A percentile compares a stretch with the other conserved stretches of the same genome.
Conservation (phyloP, 2,797 vertebrate genomes). For the Mastacembelus armatus region DNA sequence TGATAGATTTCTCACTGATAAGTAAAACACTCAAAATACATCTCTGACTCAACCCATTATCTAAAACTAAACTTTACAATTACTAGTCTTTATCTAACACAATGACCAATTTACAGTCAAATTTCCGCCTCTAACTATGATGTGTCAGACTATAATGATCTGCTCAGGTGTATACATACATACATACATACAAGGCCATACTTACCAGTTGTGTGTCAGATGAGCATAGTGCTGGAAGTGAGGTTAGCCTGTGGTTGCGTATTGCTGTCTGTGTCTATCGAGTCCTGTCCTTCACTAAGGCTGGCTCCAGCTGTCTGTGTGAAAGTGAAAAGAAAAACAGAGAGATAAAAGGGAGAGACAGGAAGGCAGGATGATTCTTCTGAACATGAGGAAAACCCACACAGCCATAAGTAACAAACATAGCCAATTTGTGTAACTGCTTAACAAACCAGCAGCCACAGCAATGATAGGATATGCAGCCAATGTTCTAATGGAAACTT, state of each 20-base stretch:
- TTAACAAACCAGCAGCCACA: neutral
- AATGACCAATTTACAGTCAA: neutral
- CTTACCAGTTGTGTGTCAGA: slow-evolving; percentile 77
- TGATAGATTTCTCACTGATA: too few relatives aligned
- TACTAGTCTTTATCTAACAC: too few relatives aligned
- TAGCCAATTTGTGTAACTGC: neutral
- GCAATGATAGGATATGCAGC: neutral
- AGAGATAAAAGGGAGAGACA: neutral
- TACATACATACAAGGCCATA: slow-evolving; percentile 1
- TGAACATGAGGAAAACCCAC: slow-evolving; percentile 43
- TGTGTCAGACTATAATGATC: neutral
- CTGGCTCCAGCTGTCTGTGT: slow-evolving; percentile 43
- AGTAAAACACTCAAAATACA: too few relatives aligned
- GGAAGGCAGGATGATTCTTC: slow-evolving; percentile 29
- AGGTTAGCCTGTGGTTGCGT: slow-evolving; percentile 37
- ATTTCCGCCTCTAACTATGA: neutral
- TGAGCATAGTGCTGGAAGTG: slow-evolving; percentile 64
- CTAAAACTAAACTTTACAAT: neutral
- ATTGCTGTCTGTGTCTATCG: slow-evolving; percentile 28
- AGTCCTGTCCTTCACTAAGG: slow-evolving; percentile 36
- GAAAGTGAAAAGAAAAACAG: slow-evolving; percentile 19
- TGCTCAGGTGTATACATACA: neutral
- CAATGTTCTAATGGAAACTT: neutral
- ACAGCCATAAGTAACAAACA: slow-evolving; percentile 10
- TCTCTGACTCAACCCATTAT: too few relatives aligned